Base-by-base conservation (phyloP, 2,888 invertebrate species). In the Pyrgus malvae region DNA sequence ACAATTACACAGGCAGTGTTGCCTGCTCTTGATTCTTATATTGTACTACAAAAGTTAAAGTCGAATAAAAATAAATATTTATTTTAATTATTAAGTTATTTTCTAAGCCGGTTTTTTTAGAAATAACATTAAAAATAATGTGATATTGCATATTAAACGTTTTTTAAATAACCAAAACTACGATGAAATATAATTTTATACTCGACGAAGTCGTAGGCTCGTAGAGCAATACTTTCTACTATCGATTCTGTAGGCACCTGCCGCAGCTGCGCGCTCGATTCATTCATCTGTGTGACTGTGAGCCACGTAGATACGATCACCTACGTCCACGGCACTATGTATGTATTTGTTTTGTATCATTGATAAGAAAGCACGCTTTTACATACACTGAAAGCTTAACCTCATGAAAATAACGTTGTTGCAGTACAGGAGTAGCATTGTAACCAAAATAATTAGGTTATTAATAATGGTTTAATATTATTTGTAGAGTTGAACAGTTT, bases 321-420 rank as follows among this genome's bases (percentile, higher is more conserved):
- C 3, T 23, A 6, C 3, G 23, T 4, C 3, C 23, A 23, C 23
- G 14, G 21, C 19, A 12, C 6, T 19, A 38, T 19, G 27, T 61
- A 58, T 70, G 62, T 70, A 69, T 62, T 62, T 59, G 9, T 25
- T 17, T n/a, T n/a, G n/a, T n/a, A n/a, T n/a, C n/a, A n/a, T n/a
- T n/a, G n/a, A n/a, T n/a, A n/a, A n/a, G n/a, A n/a, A n/a, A n/a
- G n/a, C n/a, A n/a, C n/a, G n/a, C n/a, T n/a, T n/a, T n/a, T n/a
- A n/a, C n/a, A n/a, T n/a, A n/a, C n/a, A n/a, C n/a, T n/a, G n/a
- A n/a, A n/a, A n/a, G n/a, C n/a, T n/a, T n/a, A n/a, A n/a, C n/a
- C n/a, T n/a, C n/a, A n/a, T n/a, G n/a, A n/a, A n/a, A n/a, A n/a
- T n/a, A n/a, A n/a, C n/a, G n/a, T 27, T 9, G 12, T 11, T 3